These are phyloP conservation scores for Alethe castanea DNA, from an alignment of 2,113 vertebrate species.

Conservation along the genomic window DNA sequence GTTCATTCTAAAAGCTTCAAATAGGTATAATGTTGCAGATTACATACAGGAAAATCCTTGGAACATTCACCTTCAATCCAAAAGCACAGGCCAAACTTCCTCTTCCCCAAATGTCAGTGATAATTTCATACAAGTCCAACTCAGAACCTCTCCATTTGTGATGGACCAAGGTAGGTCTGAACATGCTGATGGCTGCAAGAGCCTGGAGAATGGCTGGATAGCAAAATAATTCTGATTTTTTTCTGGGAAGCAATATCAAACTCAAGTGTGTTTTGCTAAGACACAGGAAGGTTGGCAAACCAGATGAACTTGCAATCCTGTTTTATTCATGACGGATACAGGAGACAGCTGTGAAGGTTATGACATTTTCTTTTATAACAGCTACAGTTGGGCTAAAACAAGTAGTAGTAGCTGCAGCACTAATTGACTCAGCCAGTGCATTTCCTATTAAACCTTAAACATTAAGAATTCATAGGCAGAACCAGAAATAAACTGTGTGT, in stretches of 20 bases:
- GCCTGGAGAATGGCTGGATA: neutral
- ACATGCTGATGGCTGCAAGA: neutral
- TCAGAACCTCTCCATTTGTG: accelerated
- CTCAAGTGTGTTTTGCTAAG: neutral
- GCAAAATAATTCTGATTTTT: neutral
- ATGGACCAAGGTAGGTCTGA: neutral
- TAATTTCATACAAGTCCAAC: neutral
- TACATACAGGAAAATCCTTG: neutral
- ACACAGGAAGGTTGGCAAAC: neutral
- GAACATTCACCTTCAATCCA: neutral
- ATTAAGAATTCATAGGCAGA: slow-evolving; percentile 30
- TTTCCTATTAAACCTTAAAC: slow-evolving; percentile 10
- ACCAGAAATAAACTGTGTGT: slow-evolving; percentile 28
- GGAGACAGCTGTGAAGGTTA: neutral
- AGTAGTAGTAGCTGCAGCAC: neutral
- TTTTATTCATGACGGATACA: neutral
- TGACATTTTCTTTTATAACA: neutral
- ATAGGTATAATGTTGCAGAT: neutral
- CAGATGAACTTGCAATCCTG: neutral
- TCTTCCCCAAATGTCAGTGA: neutral
- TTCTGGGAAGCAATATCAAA: neutral
- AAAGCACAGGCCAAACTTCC: neutral
- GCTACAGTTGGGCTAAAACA: neutral
- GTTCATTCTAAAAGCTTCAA: neutral
- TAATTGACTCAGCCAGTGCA: slow-evolving; percentile 6